phyloP scores from a whole-genome alignment of 1,140 invertebrate species.

The Zaprionus camerounensis region DNA sequence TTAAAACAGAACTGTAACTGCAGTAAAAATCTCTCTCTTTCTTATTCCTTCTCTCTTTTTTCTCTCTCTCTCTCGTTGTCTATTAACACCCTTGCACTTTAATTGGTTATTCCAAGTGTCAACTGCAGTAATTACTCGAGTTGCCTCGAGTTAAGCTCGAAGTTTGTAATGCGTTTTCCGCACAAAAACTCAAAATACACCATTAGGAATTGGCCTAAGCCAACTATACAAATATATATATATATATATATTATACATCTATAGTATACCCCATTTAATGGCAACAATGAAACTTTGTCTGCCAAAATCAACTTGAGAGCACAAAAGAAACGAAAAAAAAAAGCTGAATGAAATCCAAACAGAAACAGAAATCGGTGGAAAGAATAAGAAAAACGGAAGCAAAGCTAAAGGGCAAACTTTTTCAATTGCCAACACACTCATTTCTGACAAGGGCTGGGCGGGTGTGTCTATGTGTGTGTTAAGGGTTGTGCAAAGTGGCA shows the following conservation, averaged over 20 bases:
- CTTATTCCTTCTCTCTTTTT: neutral
- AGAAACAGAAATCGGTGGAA: slow-evolving; percentile 10
- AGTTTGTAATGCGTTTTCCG: slow-evolving; percentile 36
- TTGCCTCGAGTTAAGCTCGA: slow-evolving; percentile 25
- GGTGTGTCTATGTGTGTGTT: neutral
- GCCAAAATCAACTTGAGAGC: slow-evolving; percentile 34
- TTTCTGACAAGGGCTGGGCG: neutral
- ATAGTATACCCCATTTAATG: slow-evolving; percentile 26
- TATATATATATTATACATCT: neutral
- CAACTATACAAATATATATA: slow-evolving; percentile 9
- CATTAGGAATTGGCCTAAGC: slow-evolving; percentile 21
- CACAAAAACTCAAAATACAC: slow-evolving; percentile 21
- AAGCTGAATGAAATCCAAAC: slow-evolving; percentile 2
- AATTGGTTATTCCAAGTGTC: slow-evolving; percentile 24
- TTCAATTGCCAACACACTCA: slow-evolving; percentile 63
- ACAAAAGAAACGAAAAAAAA: neutral
- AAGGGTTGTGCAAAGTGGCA: slow-evolving; percentile 30
- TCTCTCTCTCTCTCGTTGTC: neutral
- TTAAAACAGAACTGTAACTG: no score
- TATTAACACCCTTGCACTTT: neutral
- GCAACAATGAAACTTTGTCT: slow-evolving; percentile 23
- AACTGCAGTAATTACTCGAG: slow-evolving; percentile 19
- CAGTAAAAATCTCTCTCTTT: neutral
- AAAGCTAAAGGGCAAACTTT: slow-evolving; percentile 62
- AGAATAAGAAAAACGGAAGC: slow-evolving; percentile 47